Conservation (phyloP, 2,113 vertebrate genomes). For the Nipponia nippon region DNA sequence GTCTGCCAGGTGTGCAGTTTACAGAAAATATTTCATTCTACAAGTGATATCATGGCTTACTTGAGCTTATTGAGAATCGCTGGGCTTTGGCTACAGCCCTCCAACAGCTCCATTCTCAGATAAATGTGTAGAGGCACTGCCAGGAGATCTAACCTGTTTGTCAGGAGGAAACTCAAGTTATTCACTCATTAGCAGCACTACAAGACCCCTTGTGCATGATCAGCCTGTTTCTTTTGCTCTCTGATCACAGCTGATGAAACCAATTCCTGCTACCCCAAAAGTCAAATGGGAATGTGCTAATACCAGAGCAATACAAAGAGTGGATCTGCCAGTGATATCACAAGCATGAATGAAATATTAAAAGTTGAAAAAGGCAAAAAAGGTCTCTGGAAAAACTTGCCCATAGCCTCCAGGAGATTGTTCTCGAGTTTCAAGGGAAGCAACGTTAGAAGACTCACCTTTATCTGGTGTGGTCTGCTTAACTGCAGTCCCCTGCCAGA, state of each 20-base stretch:
- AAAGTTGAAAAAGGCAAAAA: background rate
- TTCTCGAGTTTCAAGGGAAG: background rate
- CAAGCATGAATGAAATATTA: background rate
- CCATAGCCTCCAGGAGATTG: background rate
- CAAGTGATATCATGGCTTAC: background rate
- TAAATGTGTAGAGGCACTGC: background rate
- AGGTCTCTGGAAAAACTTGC: background rate
- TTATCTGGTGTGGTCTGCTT: background rate
- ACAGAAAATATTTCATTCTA: background rate
- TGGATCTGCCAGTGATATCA: background rate
- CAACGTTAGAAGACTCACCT: background rate
- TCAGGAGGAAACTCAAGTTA: background rate
- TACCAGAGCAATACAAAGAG: background rate
- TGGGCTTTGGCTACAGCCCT: background rate
- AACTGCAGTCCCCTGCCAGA: background rate
- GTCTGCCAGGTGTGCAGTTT: background rate
- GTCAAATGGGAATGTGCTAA: rapidly evolving
- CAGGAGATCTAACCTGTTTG: background rate
- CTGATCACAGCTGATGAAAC: background rate
- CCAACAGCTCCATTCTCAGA: background rate
- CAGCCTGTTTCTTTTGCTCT: background rate
- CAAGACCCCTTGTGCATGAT: background rate
- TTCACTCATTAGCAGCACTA: background rate
- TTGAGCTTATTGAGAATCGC: background rate
- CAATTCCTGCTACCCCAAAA: background rate